Evolutionary conservation across 2,888 invertebrate genomes (phyloP).

Genomic region (Chouioia cunea): DNA sequence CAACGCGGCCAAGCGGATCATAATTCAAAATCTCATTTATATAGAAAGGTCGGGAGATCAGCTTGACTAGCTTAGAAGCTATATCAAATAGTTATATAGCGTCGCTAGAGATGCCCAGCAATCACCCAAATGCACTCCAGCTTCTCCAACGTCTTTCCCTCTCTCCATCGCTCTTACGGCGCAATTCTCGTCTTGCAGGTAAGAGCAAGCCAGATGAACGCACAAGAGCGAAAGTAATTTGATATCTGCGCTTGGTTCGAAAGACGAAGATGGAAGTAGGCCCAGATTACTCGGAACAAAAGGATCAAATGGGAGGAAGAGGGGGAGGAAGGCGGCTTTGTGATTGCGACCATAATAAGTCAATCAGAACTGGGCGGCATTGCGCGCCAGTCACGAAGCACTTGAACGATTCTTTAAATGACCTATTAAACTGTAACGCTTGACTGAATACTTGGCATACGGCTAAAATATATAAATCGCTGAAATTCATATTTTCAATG

Average conservation of each 20-base stretch:
- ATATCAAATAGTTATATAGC: constrained; percentile 20
- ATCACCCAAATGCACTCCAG: constrained; percentile 37
- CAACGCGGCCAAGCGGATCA: too few relatives aligned
- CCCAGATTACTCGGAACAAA: constrained; percentile 34
- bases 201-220: constrained; percentile 16
- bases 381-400: not conserved
- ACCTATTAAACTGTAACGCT: not conserved
- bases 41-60: not conserved
- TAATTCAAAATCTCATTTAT: constrained; percentile 25
- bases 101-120: constrained; percentile 11
- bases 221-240: constrained; percentile 40
- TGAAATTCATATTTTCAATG: too few relatives aligned
- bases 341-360: constrained; percentile 27
- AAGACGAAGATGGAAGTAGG: constrained; percentile 16
- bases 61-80: constrained; percentile 22
- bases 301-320: constrained; percentile 1
- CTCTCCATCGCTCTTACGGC: too few relatives aligned
- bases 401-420: constrained; percentile 5
- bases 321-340: constrained; percentile 5
- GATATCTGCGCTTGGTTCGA: constrained; percentile 37
- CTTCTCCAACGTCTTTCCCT: too few relatives aligned
- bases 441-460: not conserved
- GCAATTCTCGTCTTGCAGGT: not conserved
- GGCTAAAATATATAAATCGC: not conserved
- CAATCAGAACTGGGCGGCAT: not conserved